Percentiles rank a stretch among this genome's conserved stretches.
Conservation (phyloP, 2,113 vertebrate genomes). For the Misgurnus mizolepis region DNA sequence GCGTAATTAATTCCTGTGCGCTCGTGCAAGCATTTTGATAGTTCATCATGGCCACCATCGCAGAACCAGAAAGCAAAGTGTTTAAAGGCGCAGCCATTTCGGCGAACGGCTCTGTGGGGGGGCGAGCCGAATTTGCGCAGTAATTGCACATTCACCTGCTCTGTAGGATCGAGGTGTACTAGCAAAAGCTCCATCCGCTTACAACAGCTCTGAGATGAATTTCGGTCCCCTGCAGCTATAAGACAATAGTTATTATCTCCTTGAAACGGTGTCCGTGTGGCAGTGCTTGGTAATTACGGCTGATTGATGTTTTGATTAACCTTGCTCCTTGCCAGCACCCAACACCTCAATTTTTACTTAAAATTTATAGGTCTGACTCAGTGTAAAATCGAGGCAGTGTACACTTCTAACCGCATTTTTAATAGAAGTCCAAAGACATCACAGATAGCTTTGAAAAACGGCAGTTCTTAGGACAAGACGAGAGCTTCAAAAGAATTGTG, state of each 20-base stretch:
- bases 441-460: conserved; percentile 62
- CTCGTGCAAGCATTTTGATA: conserved; percentile 9
- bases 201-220: conserved; percentile 53
- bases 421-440: conserved; percentile 63
- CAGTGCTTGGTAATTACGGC: conserved; percentile 53
- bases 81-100: conserved; percentile 47
- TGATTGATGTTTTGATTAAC: conserved; percentile 58
- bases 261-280: conserved; percentile 49
- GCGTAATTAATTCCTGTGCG: conserved; percentile 16
- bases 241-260: conserved; percentile 58
- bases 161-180: conserved; percentile 49
- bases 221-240: conserved; percentile 40
- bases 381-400: conserved; percentile 22
- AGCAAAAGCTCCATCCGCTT: conserved; percentile 51
- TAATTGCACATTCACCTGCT: conserved; percentile 67
- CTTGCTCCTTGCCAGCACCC: conserved; percentile 33
- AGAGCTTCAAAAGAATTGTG: conserved; percentile 57
- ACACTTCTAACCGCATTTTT: conserved; percentile 50
- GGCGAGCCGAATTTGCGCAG: conserved; percentile 53
- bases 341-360: conserved; percentile 21
- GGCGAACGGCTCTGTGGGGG: conserved; percentile 58
- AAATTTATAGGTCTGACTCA: conserved; percentile 32
- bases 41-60: background rate
- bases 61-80: conserved; percentile 51
- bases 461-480: conserved; percentile 38